Base-by-base conservation (phyloP, 2,113 vertebrate species). In the Pipa parva region DNA sequence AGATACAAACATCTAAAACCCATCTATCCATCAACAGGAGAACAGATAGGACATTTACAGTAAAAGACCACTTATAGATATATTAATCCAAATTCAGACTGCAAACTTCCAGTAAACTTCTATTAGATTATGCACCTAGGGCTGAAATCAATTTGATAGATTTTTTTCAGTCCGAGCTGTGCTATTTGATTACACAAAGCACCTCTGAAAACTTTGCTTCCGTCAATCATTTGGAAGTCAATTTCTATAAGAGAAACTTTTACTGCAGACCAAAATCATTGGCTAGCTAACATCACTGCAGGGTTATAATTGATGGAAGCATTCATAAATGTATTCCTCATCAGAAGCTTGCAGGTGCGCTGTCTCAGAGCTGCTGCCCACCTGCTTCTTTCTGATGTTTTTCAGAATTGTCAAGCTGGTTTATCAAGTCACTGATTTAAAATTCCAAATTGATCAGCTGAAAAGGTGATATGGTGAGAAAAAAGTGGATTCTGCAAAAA, bases 171-270 rank as follows among this genome's bases (percentile, higher is more conserved):
- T 69, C 48, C 57, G 50, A 37, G 65, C 37, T 54, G 65, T 25
- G 57, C 65, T 59, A 69, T 69, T 69, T 69, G 65, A 69, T 69
- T 69, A 69, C 65, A 69, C 37, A 60, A 69, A 69, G 65, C 57
- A 69, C 65, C 65, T 69, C 21, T 33, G 65, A 69, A 69, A 69
- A 69, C 65, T 69, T 69, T 59, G 46, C 57, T 60, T 69, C 65
- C 48, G 65, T 69, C 65, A 69, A 69, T 69, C 65, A 69, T 42
- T 42, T 22, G 22, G 33, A 54, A 68, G 51, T 52, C 33, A 33
- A 42, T 60, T 60, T 60, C 57, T 42, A 57, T 31, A 52, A 49
- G 48, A 57, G 65, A 54, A 60, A 69, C 33, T 69, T 69, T 60
- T 48, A 60, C 31, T 42, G 22, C 29, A 68, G 48, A 25, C 18